Evolutionary conservation across 1,140 invertebrate species (phyloP), one percentile per base, ranked within the genome.

Genomic region (Sitophilus oryzae): DNA sequence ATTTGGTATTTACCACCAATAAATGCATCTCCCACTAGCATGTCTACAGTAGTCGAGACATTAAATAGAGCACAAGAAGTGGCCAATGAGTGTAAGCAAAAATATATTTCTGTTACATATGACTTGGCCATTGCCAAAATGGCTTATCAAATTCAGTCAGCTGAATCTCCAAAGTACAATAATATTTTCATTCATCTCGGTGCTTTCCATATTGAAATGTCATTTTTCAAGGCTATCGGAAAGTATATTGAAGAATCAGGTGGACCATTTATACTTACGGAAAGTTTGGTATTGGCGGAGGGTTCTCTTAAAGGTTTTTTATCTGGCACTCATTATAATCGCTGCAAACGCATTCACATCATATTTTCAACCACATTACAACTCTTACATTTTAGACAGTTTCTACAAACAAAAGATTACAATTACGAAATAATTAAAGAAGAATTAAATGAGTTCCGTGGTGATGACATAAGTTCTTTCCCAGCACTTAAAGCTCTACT

Each of bases 131-230:
- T 71, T 41, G 72, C 71, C n/a, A 74, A 73, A 66, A 47, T 69
- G 8, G 71, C 67, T n/a, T 40, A 69, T 10, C 63, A 71, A 64
- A 51, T 60, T 16, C 58, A 47, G 20, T 1, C 34, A 11, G 4
- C 23, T 8, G 45, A 38, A 14, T 10, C 36, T 2, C 36, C 36
- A 10, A 38, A 38, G 37, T 40, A 40, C 55, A 56, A 72, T 49
- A 68, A 71, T 49, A 25, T 73, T 30, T 75, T 74, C 58, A 68
- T 74, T 35, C 60, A 70, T 46, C 57, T 71, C 19, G 69, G 70
- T 35, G 52, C 65, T 10, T 73, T 74, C 48, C 71, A 73, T 44
- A 68, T 66, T 30, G 42, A 66, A 36, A 64, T 74, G 63, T 60
- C 68, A 16, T 50, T 50, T 19, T 57, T 50, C 30, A 43, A 51